These are phyloP conservation scores for Strigamia transsilvanica DNA, from an alignment of 2,888 invertebrate genomes.

Conservation along the genomic window DNA sequence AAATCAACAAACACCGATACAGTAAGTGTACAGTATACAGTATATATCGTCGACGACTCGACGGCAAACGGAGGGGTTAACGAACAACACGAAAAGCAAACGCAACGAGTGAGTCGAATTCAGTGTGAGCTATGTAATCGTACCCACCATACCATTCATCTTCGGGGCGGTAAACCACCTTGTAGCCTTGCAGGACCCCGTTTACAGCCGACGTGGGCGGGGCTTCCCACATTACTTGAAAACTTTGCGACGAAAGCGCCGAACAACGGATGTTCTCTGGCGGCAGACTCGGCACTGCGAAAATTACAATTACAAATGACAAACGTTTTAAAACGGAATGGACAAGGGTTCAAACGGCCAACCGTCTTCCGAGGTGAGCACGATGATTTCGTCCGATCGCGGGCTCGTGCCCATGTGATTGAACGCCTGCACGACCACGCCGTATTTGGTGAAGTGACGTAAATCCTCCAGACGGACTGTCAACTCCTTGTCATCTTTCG, in stretches of 20 bases:
- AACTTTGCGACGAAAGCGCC: constrained; percentile 76
- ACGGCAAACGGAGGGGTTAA: too few species aligned
- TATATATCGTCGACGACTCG: too few species aligned
- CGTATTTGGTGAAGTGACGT: constrained; percentile 64
- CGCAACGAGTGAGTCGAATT: background rate
- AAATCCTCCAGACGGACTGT: constrained; percentile 61
- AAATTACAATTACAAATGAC: background rate
- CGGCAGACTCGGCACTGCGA: constrained; percentile 77
- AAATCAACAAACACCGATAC: too few species aligned
- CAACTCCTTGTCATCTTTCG: constrained; percentile 54
- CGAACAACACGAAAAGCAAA: too few species aligned
- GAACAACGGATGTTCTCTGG: constrained; percentile 80
- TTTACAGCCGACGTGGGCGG: constrained; percentile 73
- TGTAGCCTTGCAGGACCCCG: constrained; percentile 65
- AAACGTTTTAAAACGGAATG: too few species aligned
- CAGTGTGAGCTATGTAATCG: constrained; percentile 35
- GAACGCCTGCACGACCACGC: constrained; percentile 63
- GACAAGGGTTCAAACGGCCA: too few species aligned
- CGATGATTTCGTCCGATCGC: constrained; percentile 60
- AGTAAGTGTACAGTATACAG: too few species aligned
- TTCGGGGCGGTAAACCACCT: constrained; percentile 71
- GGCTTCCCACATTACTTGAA: constrained; percentile 82
- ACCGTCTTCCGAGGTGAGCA: constrained; percentile 64
- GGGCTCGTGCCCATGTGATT: constrained; percentile 64
- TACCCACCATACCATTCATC: constrained; percentile 90